Evolutionary conservation across 1,140 invertebrate species (phyloP).

Genomic region (Drosophila malerkotliana): DNA sequence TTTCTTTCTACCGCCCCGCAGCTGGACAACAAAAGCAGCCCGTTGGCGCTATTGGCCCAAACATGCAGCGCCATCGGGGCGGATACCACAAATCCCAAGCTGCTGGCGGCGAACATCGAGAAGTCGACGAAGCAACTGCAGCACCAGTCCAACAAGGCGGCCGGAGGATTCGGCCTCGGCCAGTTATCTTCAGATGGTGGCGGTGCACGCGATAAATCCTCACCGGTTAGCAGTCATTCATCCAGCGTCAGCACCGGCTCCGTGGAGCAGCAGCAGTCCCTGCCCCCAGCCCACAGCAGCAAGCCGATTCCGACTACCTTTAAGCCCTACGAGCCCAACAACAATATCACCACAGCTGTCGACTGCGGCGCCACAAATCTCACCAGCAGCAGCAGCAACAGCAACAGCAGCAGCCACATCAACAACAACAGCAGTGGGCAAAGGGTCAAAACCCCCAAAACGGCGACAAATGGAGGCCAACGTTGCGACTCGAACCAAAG

Average conservation of each 20-base stretch:
- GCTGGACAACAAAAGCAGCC: slow-evolving; percentile 98
- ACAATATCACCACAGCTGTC: slow-evolving; percentile 70
- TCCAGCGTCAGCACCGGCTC: slow-evolving; percentile 80
- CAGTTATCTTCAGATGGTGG: slow-evolving; percentile 48
- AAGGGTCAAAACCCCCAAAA: slow-evolving; percentile 73
- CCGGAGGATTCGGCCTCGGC: slow-evolving; percentile 22
- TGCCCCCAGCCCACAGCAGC: slow-evolving; percentile 63
- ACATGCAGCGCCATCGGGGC: slow-evolving; percentile 98
- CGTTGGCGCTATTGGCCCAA: slow-evolving; percentile 95
- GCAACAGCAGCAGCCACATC: slow-evolving; percentile 82
- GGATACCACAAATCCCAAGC: slow-evolving; percentile 90
- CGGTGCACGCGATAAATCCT: slow-evolving; percentile 86
- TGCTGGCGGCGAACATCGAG: slow-evolving; percentile 88
- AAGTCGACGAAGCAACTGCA: slow-evolving; percentile 86
- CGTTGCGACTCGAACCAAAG: slow-evolving; percentile 84
- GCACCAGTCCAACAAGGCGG: slow-evolving; percentile 46
- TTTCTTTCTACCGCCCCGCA: slow-evolving; percentile 86
- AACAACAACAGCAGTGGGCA: slow-evolving; percentile 49
- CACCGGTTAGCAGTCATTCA: slow-evolving; percentile 84
- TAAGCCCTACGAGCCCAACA: slow-evolving; percentile 89
- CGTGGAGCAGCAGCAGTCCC: slow-evolving; percentile 80
- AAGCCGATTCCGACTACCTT: slow-evolving; percentile 84
- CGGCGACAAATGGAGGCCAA: slow-evolving; percentile 64
- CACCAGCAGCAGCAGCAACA: slow-evolving; percentile 82
- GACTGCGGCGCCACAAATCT: slow-evolving; percentile 79